Evolutionary conservation across 2,797 vertebrate species (phyloP), one percentile per base, ranked within the genome.

Genomic region (Eulemur coronatus): DNA sequence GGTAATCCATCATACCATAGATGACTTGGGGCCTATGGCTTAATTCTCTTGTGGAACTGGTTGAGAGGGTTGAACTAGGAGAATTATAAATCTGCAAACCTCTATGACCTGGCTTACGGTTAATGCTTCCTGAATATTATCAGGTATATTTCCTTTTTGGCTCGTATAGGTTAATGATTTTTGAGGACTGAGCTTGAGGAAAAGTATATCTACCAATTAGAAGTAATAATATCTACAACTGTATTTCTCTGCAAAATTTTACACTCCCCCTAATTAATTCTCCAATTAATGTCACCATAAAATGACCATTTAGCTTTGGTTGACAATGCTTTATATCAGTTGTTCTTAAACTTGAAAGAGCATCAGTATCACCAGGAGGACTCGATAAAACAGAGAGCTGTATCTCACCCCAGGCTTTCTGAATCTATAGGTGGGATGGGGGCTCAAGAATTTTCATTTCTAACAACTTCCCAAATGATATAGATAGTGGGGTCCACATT

Each of bases 11-110:
- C 57, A 55, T 75, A 84, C 9, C 69, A 52, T 5, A 88, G 30
- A 50, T 85, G 28, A 85, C 41, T 73, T 61, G 65, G 55, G 43
- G 9, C 7, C 81, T 38, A 63, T 5, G 59, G 46, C 22, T 91
- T 75, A 85, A 91, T 78, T 84, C n/a, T 89, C 26, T 59, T 43
- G 43, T 87, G 41, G 69, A 95, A 90, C 20, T 90, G n/a, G n/a
- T 13, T 55, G 63, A 75, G 30, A 91, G n/a, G 15, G 33, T 15
- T 57, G 15, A 87, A 28, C 41, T 82, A 91, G 65, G n/a, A 3
- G 48, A 75, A 93, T 76, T 82, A 88, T 43, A 67, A 65, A 73
- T 76, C 46, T 15, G 14, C 14, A 73, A 48, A 79, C 50, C 15
- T 95, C 63, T 57, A 43, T 14, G 22, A 85, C 79, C 41, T 84